Conservation (phyloP, 2,888 invertebrate genomes). For the Orthonychiurus folsomi region DNA sequence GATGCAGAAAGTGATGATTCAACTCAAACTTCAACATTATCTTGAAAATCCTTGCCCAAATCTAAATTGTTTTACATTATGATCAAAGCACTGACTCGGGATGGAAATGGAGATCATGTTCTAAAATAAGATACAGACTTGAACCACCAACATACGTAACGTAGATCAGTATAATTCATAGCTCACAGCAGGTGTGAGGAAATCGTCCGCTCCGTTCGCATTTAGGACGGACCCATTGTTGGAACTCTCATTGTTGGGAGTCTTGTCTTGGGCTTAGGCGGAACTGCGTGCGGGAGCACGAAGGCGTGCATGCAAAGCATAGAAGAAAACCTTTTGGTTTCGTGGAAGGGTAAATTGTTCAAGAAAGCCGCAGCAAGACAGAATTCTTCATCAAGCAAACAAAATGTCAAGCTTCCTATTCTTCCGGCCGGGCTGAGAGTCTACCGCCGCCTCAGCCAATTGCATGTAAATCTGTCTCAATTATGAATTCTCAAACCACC, state of each 20-base stretch:
- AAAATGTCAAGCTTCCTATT: not conserved
- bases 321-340: not conserved
- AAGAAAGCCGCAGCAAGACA: not conserved
- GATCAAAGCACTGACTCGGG: too few species aligned
- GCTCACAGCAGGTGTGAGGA: slow-evolving; percentile 1
- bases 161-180: not conserved
- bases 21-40: too few species aligned
- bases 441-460: too few species aligned
- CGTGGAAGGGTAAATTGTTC: not conserved
- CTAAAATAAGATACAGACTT: not conserved
- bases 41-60: too few species aligned
- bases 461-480: too few species aligned
- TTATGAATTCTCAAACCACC: too few species aligned
- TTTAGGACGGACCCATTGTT: too few species aligned
- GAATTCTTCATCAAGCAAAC: not conserved
- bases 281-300: not conserved
- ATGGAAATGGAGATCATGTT: not conserved
- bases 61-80: too few species aligned
- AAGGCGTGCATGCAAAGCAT: not conserved
- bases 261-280: too few species aligned
- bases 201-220: not conserved
- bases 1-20: too few species aligned
- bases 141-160: not conserved
- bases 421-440: too few species aligned
- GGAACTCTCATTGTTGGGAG: not conserved